Evolutionary conservation across 1,140 invertebrate genomes (phyloP), one percentile per base, ranked within the genome.

Genomic region (Magallana gigas): DNA sequence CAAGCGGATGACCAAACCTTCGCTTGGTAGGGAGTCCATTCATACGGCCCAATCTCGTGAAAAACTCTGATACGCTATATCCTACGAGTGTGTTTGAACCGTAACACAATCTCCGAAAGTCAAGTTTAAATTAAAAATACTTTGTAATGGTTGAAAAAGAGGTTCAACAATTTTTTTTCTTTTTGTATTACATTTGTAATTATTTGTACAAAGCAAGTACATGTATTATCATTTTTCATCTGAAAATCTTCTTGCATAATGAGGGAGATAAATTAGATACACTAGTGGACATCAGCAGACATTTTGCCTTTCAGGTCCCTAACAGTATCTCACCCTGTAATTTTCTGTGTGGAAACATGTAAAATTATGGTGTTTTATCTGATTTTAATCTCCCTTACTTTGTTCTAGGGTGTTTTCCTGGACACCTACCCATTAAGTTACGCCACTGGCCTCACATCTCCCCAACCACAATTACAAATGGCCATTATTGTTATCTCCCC

Each of bases 381-480:
- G 68, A 76, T 76, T 76, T 76, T 36, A 76, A 76, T 76, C 68
- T 76, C 23, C 18, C 0, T 71, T 1, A 76, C 68, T 76, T 76
- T 76, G 68, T 76, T 76, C 68, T 76, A 23, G 23, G 68, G 68
- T 76, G 68, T 76, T 76, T 76, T 76, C 68, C 8, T 76, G 68
- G 68, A 76, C 68, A 76, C 68, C 68, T 48, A 76, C 68, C 68
- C 68, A 76, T 76, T 76, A 76, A 8, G 23, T 76, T 76, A 76
- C 68, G 23, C 18, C 68, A 76, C 18, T 29, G 2, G 12, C 68
- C 68, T 76, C 68, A 76, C 68, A 76, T 76, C 68, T 76, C 23
- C 64, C 68, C 29, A 29, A 29, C 68, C 68, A 76, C 23, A 76
- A 29, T 0, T 76, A 36, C 23, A 36, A 76, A 76, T 76, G 68